Evolutionary conservation across 1,140 invertebrate genomes (phyloP).

Genomic region (Apis dorsata): DNA sequence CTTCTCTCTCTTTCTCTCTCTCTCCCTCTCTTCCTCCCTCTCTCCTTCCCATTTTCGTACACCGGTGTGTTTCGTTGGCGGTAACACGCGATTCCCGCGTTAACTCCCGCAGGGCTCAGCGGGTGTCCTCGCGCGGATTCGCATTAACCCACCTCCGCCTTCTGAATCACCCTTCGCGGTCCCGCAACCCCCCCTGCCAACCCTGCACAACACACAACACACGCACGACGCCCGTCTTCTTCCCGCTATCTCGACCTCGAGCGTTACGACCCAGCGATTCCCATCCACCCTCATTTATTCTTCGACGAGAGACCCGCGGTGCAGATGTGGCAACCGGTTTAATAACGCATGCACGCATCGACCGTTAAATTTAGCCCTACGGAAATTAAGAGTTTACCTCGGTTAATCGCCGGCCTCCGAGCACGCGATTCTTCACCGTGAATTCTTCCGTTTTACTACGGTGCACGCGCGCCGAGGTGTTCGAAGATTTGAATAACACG

Average conservation of each 20-base stretch:
- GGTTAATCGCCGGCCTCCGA: slow-evolving; percentile 21
- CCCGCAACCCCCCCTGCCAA: slow-evolving; percentile 16
- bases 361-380: slow-evolving; percentile 56
- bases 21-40: not conserved
- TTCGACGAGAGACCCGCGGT: slow-evolving; percentile 66
- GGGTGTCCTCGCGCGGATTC: slow-evolving; percentile 74
- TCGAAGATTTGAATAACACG: not conserved
- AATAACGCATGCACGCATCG: slow-evolving; percentile 68
- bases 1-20: too few species aligned
- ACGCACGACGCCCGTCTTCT: slow-evolving; percentile 37
- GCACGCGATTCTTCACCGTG: slow-evolving; percentile 30
- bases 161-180: slow-evolving; percentile 25
- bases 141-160: slow-evolving; percentile 71
- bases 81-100: slow-evolving; percentile 78
- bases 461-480: not conserved
- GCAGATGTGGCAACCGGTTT: slow-evolving; percentile 50
- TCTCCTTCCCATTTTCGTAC: slow-evolving; percentile 41
- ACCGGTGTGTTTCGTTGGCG: slow-evolving; percentile 62
- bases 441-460: slow-evolving; percentile 21
- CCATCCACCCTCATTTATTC: slow-evolving; percentile 74
- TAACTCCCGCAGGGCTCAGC: slow-evolving; percentile 76
- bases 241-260: slow-evolving; percentile 62
- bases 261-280: slow-evolving; percentile 32
- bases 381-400: slow-evolving; percentile 55
- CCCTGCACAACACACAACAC: slow-evolving; percentile 59